Percentiles rank a stretch among this genome's conserved stretches.
Conservation (phyloP, 2,113 vertebrate species). For the Coptodon bakossiorum region DNA sequence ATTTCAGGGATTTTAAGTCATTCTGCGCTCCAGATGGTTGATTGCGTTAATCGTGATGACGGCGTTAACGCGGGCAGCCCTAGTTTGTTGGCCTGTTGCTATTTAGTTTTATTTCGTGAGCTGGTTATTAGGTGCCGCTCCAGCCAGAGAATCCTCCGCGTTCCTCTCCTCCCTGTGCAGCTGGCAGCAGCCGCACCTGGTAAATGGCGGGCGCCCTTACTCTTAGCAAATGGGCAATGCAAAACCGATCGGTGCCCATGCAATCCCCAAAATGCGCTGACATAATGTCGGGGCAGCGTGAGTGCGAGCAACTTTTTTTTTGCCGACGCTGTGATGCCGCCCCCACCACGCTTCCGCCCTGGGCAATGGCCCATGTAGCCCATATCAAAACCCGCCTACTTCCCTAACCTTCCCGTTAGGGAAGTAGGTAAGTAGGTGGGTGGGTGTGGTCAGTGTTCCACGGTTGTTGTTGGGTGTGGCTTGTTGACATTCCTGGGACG, state of each 20-base stretch:
- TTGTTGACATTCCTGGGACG: background rate
- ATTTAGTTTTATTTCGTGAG: background rate
- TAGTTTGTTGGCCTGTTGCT: background rate
- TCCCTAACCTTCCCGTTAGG: background rate
- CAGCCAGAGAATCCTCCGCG: background rate
- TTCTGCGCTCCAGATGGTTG: background rate
- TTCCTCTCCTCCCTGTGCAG: background rate
- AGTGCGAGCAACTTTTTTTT: background rate
- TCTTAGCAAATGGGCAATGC: background rate
- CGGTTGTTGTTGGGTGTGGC: background rate
- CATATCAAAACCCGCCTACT: background rate
- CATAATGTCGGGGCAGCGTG: background rate
- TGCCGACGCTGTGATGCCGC: background rate
- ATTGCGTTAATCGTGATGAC: background rate
- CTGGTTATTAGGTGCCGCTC: too few species aligned
- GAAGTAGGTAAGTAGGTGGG: background rate
- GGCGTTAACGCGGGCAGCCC: background rate
- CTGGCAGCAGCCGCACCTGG: background rate
- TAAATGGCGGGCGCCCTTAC: background rate
- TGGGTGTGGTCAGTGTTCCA: background rate
- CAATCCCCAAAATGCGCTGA: background rate
- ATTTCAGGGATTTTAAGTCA: background rate
- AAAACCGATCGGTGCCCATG: background rate
- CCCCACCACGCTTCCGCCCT: background rate
- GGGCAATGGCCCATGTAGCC: fast-evolving